phyloP scores from a whole-genome alignment of 2,797 vertebrate genomes.

The Ctenochaetus hawaiiensis region DNA sequence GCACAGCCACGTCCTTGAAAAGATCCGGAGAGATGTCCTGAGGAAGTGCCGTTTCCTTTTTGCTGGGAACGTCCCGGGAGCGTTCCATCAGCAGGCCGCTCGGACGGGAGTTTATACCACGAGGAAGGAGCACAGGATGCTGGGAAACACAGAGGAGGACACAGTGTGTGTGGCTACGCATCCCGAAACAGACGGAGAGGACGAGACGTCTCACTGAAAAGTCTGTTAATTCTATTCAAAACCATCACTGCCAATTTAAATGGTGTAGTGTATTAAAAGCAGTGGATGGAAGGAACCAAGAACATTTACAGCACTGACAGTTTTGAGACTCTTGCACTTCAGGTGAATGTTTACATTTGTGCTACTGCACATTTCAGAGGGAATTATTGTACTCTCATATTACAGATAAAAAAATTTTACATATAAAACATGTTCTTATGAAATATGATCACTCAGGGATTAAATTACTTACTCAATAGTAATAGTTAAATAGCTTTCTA shows the following conservation, averaged over 20 bases:
- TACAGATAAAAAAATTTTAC: neutral
- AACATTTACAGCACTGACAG: too few species aligned
- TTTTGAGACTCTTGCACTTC: too few species aligned
- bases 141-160: conserved; percentile 41
- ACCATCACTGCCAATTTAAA: too few species aligned
- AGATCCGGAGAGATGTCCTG: conserved; percentile 72
- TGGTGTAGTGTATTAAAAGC: too few species aligned
- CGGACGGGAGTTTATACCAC: conserved; percentile 47
- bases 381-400: neutral
- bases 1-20: conserved; percentile 63
- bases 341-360: too few species aligned
- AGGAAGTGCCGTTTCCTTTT: conserved; percentile 73
- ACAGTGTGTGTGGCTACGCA: conserved; percentile 18
- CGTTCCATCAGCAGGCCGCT: conserved; percentile 21
- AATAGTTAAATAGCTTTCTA: neutral
- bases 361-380: too few species aligned
- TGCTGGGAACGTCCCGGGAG: conserved; percentile 57
- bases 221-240: neutral
- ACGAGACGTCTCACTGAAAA: neutral
- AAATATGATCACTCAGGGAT: neutral
- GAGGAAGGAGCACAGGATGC: conserved; percentile 45
- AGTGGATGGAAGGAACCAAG: too few species aligned
- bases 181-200: conserved; percentile 3
- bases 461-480: neutral
- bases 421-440: neutral